Evolutionary conservation across 2,797 vertebrate species (phyloP).

Genomic region (Pempheris klunzingeri): DNA sequence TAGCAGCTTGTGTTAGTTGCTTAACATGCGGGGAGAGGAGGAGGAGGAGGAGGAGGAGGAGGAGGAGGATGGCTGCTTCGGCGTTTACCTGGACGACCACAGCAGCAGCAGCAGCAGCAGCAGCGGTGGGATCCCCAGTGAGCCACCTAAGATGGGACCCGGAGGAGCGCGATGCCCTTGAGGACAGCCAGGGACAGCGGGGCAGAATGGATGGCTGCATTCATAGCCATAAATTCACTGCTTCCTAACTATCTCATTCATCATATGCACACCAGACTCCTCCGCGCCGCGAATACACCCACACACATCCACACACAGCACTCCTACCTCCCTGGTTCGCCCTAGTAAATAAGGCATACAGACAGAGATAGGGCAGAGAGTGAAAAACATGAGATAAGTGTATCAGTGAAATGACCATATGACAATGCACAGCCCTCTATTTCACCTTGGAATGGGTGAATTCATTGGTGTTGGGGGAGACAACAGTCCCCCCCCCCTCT

Average conservation of each 20-base stretch:
- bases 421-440: constrained; percentile 71
- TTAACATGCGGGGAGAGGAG: constrained; percentile 44
- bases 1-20: constrained; percentile 75
- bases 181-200: constrained; percentile 74
- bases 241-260: constrained; percentile 89
- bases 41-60: constrained; percentile 4
- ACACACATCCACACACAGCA: constrained; percentile 25
- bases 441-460: constrained; percentile 73
- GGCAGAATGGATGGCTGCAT: constrained; percentile 80
- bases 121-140: constrained; percentile 46
- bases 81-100: constrained; percentile 40
- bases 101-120: constrained; percentile 10
- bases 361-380: constrained; percentile 69
- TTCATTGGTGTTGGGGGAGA: constrained; percentile 49
- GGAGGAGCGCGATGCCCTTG: constrained; percentile 76
- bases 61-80: background rate
- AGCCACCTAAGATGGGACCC: constrained; percentile 53
- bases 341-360: constrained; percentile 74
- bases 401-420: constrained; percentile 75
- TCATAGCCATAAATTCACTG: constrained; percentile 85
- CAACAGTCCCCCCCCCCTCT: constrained; percentile 20
- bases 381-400: constrained; percentile 75
- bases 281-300: constrained; percentile 51
- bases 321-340: constrained; percentile 47
- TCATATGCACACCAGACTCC: constrained; percentile 84